Evolutionary conservation across 2,797 vertebrate species (phyloP).

Genomic region (Brotogeris chrysoptera): DNA sequence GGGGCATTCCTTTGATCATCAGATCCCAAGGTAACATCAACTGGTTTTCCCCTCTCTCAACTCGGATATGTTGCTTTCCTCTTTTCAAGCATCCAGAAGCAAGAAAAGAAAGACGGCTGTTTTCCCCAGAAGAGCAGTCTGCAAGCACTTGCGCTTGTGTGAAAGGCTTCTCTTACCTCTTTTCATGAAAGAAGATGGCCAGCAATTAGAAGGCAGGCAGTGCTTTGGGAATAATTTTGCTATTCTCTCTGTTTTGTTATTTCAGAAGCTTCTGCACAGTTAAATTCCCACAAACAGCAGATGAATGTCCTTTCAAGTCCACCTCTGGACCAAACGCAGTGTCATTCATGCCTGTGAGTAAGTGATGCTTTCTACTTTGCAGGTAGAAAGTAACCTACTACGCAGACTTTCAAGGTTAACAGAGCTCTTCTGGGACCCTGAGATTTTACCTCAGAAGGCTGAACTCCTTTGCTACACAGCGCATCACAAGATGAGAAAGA

Average conservation of each 20-base stretch:
- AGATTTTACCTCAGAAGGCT: not conserved
- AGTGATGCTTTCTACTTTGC: not conserved
- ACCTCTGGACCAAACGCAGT: not conserved
- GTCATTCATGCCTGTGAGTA: not conserved
- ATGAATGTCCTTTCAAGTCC: conserved; percentile 1
- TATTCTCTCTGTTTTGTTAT: not conserved
- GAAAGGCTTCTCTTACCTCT: not conserved
- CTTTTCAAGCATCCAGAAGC: not conserved
- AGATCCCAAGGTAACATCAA: not conserved
- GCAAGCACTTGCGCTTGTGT: not conserved
- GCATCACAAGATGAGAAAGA: not conserved
- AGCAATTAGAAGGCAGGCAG: not conserved
- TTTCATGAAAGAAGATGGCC: not conserved
- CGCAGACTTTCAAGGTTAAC: not conserved
- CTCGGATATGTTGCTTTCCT: not conserved
- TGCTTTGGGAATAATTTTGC: not conserved
- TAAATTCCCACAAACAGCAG: not conserved
- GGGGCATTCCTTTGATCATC: not conserved
- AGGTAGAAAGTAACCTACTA: not conserved
- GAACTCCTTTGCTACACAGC: not conserved
- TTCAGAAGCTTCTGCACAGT: not conserved
- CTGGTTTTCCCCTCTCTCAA: not conserved
- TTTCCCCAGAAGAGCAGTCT: not conserved
- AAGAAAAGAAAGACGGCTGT: not conserved
- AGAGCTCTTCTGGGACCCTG: not conserved